Conservation (phyloP, 2,113 vertebrate genomes). For the Apeltes quadracus region DNA sequence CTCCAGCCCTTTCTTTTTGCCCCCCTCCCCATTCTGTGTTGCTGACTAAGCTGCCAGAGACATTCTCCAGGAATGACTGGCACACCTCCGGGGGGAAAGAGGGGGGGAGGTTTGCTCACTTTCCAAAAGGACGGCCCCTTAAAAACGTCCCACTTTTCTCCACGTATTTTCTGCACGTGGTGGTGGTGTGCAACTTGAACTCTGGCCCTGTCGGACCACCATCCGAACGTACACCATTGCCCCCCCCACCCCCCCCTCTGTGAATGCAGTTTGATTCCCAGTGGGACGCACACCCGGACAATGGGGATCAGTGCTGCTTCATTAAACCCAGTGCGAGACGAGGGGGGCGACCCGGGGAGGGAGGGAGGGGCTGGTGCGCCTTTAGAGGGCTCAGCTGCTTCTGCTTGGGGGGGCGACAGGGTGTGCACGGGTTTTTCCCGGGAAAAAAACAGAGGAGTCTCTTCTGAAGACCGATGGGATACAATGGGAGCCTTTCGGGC, state of each 20-base stretch:
- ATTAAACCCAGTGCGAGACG: constrained; percentile 73
- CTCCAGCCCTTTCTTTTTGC: constrained; percentile 9
- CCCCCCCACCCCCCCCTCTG: constrained; percentile 41
- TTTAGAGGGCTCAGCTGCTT: constrained; percentile 52
- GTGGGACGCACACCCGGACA: constrained; percentile 75
- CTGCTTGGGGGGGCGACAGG: constrained; percentile 42
- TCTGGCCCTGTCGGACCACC: constrained; percentile 48
- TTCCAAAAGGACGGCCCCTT: background rate
- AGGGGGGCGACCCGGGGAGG: constrained; percentile 26
- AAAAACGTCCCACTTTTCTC: constrained; percentile 6
- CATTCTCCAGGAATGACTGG: constrained; percentile 43
- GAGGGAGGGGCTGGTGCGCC: constrained; percentile 37
- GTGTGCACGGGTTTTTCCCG: constrained; percentile 59
- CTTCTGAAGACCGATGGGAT: constrained; percentile 43
- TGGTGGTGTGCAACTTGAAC: constrained; percentile 52
- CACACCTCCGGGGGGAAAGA: constrained; percentile 41
- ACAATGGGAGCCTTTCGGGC: constrained; percentile 65
- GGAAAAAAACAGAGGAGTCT: constrained; percentile 63
- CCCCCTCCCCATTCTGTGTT: constrained; percentile 1
- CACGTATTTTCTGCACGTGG: constrained; percentile 66
- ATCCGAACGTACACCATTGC: constrained; percentile 43
- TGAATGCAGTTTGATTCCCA: constrained; percentile 68
- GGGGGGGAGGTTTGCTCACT: background rate
- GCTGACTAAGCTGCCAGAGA: constrained; percentile 47
- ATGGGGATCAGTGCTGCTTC: constrained; percentile 77